phyloP scores from a whole-genome alignment of 92 coral and sea anemone species.

The Porites cylindrica region DNA sequence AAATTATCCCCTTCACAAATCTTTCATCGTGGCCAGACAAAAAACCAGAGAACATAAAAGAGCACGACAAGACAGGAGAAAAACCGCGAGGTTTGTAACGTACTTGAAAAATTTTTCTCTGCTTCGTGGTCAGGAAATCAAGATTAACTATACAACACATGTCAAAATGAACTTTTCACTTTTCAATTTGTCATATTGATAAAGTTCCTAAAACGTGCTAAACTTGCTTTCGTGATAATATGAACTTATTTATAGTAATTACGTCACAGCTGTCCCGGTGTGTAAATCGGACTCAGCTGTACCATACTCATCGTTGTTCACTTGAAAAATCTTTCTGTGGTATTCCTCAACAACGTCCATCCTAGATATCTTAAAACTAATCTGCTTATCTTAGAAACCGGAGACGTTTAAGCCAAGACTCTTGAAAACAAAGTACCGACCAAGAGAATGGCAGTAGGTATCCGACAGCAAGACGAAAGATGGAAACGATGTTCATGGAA shows the following conservation, averaged over 20 bases:
- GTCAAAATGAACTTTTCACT: neutral
- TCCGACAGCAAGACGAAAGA: neutral
- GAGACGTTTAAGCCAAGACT: neutral
- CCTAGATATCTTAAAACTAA: neutral
- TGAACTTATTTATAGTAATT: neutral
- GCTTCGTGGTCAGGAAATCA: neutral
- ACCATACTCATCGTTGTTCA: neutral
- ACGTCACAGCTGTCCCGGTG: neutral
- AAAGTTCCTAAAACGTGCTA: neutral
- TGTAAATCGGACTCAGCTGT: neutral
- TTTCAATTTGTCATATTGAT: neutral
- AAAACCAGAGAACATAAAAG: neutral
- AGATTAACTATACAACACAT: neutral
- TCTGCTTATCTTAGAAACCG: neutral
- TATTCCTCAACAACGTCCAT: too few species aligned
- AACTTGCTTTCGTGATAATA: neutral
- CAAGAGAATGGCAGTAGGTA: neutral
- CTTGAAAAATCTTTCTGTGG: neutral
- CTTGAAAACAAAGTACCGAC: too few species aligned
- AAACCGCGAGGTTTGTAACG: too few species aligned
- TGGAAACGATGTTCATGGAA: neutral
- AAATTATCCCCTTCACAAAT: neutral
- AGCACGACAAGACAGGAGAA: neutral
- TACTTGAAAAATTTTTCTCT: neutral
- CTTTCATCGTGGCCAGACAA: neutral